These are phyloP conservation scores for Ciona savignyi DNA, from an alignment of 23 tunicate genomes.

Conservation along the genomic window DNA sequence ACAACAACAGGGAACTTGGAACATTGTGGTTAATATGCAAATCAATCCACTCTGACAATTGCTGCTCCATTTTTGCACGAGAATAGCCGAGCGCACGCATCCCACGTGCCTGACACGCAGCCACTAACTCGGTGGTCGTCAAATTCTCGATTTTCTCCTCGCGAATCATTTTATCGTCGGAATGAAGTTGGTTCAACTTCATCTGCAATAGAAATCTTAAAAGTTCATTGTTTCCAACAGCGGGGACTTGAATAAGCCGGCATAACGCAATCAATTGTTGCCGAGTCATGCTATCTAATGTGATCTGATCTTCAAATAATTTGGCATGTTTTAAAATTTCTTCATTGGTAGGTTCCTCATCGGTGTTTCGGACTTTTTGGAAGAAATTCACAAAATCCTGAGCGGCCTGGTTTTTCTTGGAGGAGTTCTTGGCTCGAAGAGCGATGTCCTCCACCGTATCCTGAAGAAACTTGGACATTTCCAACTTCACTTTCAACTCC, in stretches of 20 bases:
- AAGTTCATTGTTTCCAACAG: constrained; percentile 76
- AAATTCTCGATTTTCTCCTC: constrained; percentile 73
- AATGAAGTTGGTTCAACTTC: constrained; percentile 58
- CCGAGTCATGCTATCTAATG: constrained; percentile 59
- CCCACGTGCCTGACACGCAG: constrained; percentile 78
- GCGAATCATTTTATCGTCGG: constrained; percentile 81
- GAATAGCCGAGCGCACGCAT: constrained; percentile 88
- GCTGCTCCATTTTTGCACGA: constrained; percentile 49
- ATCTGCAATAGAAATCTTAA: constrained; percentile 71
- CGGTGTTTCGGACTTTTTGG: constrained; percentile 37
- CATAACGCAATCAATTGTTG: constrained; percentile 81
- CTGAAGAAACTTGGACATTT: constrained; percentile 92
- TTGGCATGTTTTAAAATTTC: constrained; percentile 91
- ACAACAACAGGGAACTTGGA: constrained; percentile 65
- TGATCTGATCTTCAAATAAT: constrained; percentile 68
- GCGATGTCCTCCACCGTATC: constrained; percentile 94
- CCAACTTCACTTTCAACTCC: constrained; percentile 73
- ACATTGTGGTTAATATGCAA: constrained; percentile 76
- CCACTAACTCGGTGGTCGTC: constrained; percentile 61
- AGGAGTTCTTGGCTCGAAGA: constrained; percentile 50
- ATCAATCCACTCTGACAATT: constrained; percentile 82
- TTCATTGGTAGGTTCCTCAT: constrained; percentile 77
- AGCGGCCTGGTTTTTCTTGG: constrained; percentile 52
- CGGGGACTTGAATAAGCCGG: constrained; percentile 78
- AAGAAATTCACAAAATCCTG: constrained; percentile 66